phyloP scores from a whole-genome alignment of 30 jellyfish, hydroid and myxozoan species.

The Aurelia coerulea region DNA sequence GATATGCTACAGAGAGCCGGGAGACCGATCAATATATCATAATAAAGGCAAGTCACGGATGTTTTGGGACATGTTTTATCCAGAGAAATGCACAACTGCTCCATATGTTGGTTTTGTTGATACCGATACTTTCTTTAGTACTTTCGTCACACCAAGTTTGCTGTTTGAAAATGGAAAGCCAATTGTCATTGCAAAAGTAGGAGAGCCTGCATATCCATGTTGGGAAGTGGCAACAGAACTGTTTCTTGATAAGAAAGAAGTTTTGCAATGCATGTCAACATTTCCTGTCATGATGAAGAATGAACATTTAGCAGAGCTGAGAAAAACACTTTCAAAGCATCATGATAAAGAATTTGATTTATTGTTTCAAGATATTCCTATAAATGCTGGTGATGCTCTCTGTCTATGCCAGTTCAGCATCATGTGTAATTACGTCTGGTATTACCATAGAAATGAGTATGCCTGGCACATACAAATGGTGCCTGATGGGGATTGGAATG shows the following conservation, averaged over 20 bases:
- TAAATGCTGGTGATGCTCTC: slow-evolving; percentile 30
- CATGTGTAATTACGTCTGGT: slow-evolving; percentile 75
- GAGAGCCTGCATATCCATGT: slow-evolving; percentile 38
- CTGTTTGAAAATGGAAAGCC: slow-evolving; percentile 62
- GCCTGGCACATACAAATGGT: slow-evolving; percentile 68
- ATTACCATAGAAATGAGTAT: slow-evolving; percentile 66
- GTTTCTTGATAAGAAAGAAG: slow-evolving; percentile 58
- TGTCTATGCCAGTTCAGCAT: slow-evolving; percentile 63
- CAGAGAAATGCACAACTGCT: slow-evolving; percentile 63
- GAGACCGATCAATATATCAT: slow-evolving; percentile 29
- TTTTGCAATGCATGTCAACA: slow-evolving; percentile 65
- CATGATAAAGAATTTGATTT: slow-evolving; percentile 49
- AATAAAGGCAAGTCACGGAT: slow-evolving; percentile 53
- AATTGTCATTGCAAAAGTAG: slow-evolving; percentile 44
- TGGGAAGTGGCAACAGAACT: slow-evolving; percentile 55
- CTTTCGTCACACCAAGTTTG: slow-evolving; percentile 61
- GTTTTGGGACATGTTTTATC: slow-evolving; percentile 67
- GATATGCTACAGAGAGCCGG: slow-evolving; percentile 53
- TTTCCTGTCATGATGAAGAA: slow-evolving; percentile 74
- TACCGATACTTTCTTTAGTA: slow-evolving; percentile 67
- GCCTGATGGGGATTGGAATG: slow-evolving; percentile 45
- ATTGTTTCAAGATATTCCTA: slow-evolving; percentile 56
- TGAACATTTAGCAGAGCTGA: slow-evolving; percentile 51
- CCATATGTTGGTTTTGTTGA: slow-evolving; percentile 77
- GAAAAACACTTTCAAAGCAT: slow-evolving; percentile 22